phyloP scores from a whole-genome alignment of 2,113 vertebrate genomes.

The Heliornis fulica region DNA sequence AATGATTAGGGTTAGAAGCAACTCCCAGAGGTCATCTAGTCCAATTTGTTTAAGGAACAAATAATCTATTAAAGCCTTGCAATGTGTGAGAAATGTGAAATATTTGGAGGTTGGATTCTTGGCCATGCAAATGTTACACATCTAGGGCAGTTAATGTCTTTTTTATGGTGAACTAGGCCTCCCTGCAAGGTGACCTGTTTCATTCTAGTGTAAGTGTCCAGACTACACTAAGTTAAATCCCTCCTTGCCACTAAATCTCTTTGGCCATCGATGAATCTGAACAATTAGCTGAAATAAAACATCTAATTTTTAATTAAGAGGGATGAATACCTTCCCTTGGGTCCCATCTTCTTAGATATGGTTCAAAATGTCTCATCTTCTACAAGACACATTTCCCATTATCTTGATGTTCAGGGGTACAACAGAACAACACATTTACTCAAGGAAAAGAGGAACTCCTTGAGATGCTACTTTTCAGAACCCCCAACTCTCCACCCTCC shows the following conservation, averaged over 20 bases:
- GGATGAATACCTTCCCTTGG: neutral
- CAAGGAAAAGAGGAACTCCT: neutral
- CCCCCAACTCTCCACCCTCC: neutral
- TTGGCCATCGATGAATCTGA: neutral
- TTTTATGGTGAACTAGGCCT: neutral
- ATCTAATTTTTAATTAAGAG: neutral
- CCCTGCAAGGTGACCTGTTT: neutral
- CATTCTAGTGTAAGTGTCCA: neutral
- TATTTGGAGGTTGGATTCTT: neutral
- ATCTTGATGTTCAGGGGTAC: neutral
- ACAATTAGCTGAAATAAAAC: neutral
- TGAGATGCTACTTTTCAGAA: neutral
- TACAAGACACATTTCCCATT: rapidly evolving
- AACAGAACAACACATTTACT: neutral
- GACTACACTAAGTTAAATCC: neutral
- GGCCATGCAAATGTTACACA: neutral
- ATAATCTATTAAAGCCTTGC: neutral
- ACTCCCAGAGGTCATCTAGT: too few species aligned
- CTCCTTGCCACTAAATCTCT: neutral
- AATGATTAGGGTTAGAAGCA: too few species aligned
- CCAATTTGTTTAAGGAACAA: neutral
- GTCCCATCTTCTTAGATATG: neutral
- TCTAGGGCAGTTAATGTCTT: neutral
- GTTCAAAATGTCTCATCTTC: neutral
- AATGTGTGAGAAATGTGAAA: neutral